phyloP scores from a whole-genome alignment of 2,113 vertebrate species.

The Xenus cinereus region DNA sequence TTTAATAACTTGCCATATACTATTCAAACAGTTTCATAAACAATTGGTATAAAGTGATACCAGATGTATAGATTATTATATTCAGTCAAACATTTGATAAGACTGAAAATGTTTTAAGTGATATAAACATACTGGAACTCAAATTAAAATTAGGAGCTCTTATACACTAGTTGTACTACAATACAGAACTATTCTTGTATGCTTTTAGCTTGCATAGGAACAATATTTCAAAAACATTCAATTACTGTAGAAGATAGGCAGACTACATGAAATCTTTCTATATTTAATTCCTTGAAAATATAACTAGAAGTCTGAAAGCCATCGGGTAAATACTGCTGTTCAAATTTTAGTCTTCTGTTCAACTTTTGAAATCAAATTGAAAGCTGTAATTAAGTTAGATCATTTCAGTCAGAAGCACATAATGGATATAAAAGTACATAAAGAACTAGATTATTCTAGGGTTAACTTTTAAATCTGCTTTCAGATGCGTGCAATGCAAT shows the following conservation, averaged over 20 bases:
- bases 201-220: constrained; percentile 12
- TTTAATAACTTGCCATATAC: neutral
- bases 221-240: constrained; percentile 10
- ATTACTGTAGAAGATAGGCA: constrained; percentile 7
- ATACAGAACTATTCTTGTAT: neutral
- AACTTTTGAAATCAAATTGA: constrained; percentile 42
- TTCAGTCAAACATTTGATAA: neutral
- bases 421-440: constrained; percentile 17
- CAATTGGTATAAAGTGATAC: neutral
- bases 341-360: constrained; percentile 12
- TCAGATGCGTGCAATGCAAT: neutral
- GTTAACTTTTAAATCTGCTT: neutral
- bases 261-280: constrained; percentile 23
- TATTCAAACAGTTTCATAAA: neutral
- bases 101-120: neutral
- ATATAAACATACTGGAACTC: neutral
- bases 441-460: constrained; percentile 4
- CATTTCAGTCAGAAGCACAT: constrained; percentile 16
- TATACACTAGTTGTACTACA: neutral
- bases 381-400: constrained; percentile 27
- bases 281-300: constrained; percentile 28
- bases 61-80: neutral
- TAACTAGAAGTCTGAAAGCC: constrained; percentile 28
- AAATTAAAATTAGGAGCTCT: neutral
- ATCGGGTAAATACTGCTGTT: constrained; percentile 1